phyloP scores from a whole-genome alignment of 2,888 invertebrate genomes.

The Acleris laterana region DNA sequence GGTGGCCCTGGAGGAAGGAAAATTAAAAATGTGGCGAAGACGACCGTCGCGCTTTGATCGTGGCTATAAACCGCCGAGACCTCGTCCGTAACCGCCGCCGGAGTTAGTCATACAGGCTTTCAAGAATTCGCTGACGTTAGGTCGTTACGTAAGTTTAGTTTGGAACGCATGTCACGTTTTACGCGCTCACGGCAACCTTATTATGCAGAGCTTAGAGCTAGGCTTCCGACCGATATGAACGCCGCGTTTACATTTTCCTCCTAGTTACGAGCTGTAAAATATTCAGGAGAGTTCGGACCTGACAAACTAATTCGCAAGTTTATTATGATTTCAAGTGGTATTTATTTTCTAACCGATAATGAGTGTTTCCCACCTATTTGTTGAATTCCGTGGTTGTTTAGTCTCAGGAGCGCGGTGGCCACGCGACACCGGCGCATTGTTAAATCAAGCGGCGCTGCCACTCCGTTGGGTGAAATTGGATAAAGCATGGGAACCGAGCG shows the following conservation, averaged over 20 bases:
- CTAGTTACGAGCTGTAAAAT: neutral
- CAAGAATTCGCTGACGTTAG: constrained; percentile 65
- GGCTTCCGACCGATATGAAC: constrained; percentile 51
- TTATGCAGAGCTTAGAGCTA: constrained; percentile 56
- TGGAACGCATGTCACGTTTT: constrained; percentile 64
- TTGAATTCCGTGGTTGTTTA: constrained; percentile 66
- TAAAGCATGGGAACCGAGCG: constrained; percentile 79
- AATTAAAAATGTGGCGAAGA: constrained; percentile 69
- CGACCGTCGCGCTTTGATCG: constrained; percentile 4
- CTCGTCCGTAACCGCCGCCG: neutral
- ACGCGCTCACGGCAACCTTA: constrained; percentile 52
- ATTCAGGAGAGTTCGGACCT: no score
- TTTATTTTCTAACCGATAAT: constrained; percentile 3
- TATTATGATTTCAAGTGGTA: no score
- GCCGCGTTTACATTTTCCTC: constrained; percentile 20
- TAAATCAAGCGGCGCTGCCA: constrained; percentile 68
- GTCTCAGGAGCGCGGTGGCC: constrained; percentile 64
- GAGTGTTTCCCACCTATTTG: constrained; percentile 40
- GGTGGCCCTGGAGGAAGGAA: constrained; percentile 57
- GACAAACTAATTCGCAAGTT: no score
- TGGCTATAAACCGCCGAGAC: neutral
- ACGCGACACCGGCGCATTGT: constrained; percentile 77
- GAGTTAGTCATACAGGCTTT: constrained; percentile 43
- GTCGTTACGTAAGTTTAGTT: constrained; percentile 63
- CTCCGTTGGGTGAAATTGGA: constrained; percentile 79